Evolutionary conservation across 64 coral and sea anemone genomes (phyloP).

Genomic region (Montipora foliosa): DNA sequence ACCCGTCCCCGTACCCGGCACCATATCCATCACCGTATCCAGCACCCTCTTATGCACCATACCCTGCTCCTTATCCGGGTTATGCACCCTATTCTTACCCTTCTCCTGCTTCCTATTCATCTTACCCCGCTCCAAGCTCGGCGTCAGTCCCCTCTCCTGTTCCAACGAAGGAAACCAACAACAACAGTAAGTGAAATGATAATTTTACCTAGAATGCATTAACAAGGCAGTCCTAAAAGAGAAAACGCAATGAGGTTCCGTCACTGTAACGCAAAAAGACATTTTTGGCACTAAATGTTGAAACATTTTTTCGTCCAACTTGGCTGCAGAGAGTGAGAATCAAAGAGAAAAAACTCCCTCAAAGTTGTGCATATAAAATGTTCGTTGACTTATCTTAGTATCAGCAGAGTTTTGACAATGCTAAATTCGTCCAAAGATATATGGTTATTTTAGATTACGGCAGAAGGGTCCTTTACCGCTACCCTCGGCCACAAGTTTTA

Average conservation of each 20-base stretch:
- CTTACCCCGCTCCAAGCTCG: not conserved
- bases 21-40: constrained; percentile 45
- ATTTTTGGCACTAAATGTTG: too few species aligned
- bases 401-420: not conserved
- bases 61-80: constrained; percentile 37
- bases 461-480: not conserved
- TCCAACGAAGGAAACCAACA: not conserved
- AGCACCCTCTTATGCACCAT: constrained; percentile 9
- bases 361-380: too few species aligned
- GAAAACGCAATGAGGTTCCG: too few species aligned
- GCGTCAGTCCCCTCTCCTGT: constrained; percentile 12
- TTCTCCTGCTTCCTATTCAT: constrained; percentile 15
- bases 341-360: too few species aligned
- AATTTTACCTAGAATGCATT: too few species aligned
- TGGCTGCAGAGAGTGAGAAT: too few species aligned
- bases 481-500: too few species aligned
- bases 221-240: too few species aligned
- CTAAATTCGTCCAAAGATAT: not conserved
- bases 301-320: too few species aligned
- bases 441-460: not conserved
- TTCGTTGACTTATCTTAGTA: too few species aligned
- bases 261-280: too few species aligned
- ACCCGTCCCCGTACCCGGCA: not conserved
- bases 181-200: not conserved
- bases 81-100: constrained; percentile 44